phyloP scores from a whole-genome alignment of 2,797 vertebrate genomes.

The Gymnopithys bicolor region DNA sequence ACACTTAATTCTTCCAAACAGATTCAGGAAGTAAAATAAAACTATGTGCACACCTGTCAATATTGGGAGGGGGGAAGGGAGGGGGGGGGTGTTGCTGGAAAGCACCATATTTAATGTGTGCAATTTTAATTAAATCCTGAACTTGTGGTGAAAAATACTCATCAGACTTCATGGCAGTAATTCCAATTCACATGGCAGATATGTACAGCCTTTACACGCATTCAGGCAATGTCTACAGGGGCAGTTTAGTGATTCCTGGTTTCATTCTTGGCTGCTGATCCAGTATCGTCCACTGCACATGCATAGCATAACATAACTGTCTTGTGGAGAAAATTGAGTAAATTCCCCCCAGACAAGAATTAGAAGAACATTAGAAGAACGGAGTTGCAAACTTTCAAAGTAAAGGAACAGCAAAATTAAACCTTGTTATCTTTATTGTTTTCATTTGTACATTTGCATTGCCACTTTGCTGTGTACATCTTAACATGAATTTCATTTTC shows the following conservation, averaged over 20 bases:
- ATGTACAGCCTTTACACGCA: background rate
- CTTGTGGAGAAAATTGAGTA: background rate
- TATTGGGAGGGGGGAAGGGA: accelerated
- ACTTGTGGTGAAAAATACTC: background rate
- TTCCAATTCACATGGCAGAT: background rate
- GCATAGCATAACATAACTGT: background rate
- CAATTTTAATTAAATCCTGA: background rate
- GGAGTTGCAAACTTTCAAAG: background rate
- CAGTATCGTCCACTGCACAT: background rate
- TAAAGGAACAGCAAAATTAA: background rate
- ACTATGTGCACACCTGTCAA: background rate
- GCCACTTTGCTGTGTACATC: background rate
- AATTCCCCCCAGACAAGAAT: background rate
- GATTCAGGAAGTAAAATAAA: background rate
- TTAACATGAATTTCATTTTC: background rate
- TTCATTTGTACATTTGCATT: background rate
- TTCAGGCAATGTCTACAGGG: background rate
- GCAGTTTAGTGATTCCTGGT: background rate
- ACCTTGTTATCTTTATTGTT: background rate
- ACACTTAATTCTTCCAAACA: background rate
- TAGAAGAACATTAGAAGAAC: background rate
- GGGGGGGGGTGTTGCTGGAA: too few relatives aligned
- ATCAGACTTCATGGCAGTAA: background rate
- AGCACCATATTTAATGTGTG: background rate
- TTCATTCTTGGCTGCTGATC: background rate